Percentiles rank a stretch among this genome's conserved stretches.
Conservation (phyloP, 64 coral and sea anemone species). For the Anthopleura sola region DNA sequence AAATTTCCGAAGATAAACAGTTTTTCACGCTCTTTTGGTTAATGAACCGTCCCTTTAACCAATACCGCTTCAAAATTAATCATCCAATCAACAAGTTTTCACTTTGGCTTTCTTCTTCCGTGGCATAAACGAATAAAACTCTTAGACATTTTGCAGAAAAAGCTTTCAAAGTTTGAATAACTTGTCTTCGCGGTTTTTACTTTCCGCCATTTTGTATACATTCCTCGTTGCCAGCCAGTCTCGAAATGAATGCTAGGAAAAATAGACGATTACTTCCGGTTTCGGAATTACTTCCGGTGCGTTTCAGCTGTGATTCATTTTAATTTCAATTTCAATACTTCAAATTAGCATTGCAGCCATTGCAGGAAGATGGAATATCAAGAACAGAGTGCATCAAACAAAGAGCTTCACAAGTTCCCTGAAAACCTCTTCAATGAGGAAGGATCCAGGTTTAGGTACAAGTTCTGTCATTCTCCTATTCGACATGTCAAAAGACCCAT, state of each 20-base stretch:
- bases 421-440: neutral
- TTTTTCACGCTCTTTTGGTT: neutral
- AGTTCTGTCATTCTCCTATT: neutral
- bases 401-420: neutral
- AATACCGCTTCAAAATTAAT: neutral
- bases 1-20: neutral
- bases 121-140: neutral
- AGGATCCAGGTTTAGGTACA: neutral
- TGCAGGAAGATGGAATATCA: neutral
- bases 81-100: neutral
- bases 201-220: constrained; percentile 71
- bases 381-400: neutral
- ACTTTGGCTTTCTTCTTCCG: neutral
- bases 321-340: neutral
- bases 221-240: constrained; percentile 53
- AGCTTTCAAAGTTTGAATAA: neutral
- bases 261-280: neutral
- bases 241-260: constrained; percentile 37
- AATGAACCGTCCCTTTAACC: neutral
- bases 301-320: too few species aligned
- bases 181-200: constrained; percentile 2
- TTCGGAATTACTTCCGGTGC: neutral
- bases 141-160: neutral
- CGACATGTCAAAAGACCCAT: neutral
- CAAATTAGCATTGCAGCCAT: neutral